Conservation (phyloP, 2,797 vertebrate genomes). For the Lagodon rhomboides region DNA sequence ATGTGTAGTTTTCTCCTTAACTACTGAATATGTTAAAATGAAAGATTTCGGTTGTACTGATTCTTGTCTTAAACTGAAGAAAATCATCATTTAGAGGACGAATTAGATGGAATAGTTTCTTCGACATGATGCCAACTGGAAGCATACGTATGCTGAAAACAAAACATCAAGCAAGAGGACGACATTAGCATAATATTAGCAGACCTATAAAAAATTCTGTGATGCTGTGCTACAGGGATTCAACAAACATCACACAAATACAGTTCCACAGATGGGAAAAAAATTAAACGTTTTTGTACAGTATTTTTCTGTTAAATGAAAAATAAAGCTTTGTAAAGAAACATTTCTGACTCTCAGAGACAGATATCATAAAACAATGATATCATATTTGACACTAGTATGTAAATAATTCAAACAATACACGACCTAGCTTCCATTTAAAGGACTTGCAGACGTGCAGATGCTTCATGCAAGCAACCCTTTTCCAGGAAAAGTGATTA, state of each 20-base stretch:
- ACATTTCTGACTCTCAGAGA: background rate
- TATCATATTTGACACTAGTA: too few relatives aligned
- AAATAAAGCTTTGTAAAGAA: background rate
- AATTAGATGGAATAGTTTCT: background rate
- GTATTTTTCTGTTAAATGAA: too few relatives aligned
- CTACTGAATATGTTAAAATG: background rate
- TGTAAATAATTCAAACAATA: background rate
- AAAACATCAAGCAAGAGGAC: background rate
- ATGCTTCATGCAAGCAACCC: background rate
- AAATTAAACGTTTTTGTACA: background rate
- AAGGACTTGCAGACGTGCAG: background rate
- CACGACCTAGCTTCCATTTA: too few relatives aligned
- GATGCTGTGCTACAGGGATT: background rate
- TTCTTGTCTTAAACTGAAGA: background rate
- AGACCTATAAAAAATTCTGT: background rate
- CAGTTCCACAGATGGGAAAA: background rate
- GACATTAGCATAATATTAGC: background rate
- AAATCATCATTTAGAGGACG: background rate
- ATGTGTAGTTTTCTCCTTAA: background rate
- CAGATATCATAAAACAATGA: background rate
- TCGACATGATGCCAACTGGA: background rate
- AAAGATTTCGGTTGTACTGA: background rate
- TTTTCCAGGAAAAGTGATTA: too few relatives aligned
- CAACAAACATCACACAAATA: background rate
- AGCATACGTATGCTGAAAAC: slow-evolving; percentile 5